Base-by-base conservation (phyloP, 2,888 invertebrate species). In the Diaprepes abbreviatus region DNA sequence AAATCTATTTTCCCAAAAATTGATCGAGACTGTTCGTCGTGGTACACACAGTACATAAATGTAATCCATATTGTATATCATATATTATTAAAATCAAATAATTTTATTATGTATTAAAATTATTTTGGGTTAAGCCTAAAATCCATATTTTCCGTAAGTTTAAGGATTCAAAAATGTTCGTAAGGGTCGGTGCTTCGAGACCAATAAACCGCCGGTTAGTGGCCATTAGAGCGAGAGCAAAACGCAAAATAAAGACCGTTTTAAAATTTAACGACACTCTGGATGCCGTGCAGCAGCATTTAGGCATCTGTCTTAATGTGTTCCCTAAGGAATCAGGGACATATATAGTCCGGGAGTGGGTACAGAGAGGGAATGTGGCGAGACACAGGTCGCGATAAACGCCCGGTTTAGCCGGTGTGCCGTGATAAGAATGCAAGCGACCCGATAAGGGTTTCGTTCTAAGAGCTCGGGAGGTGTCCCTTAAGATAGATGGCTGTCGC, bases 401-500 rank as follows among this genome's bases (percentile, higher is more conserved):
- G 80, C 78, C 76, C 78, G 79, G 79, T 75, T 73, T 74, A 75
- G 73, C 74, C 75, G 75, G 76, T 73, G 70, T 50, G 75, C 78
- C 84, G 83, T 84, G 84, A 84, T 83, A 83, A 81, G 84, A 83
- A 84, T 84, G 79, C 83, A 81, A 83, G 82, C 74, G 78, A 80
- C 79, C 80, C 79, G 82, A 83, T 83, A 83, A 82, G 80, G 78
- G 81, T 78, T 76, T 72, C 76, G 71, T 63, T 73, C 74, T 83
- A 84, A 84, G 82, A 83, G 82, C 79, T 79, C 80, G 81, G 83
- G 83, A 81, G 82, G 82, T 83, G 84, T 83, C 83, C 81, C 83
- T 80, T 78, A 83, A 84, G 84, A 84, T 83, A 83, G 83, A 84
- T 84, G 78, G 80, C 83, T 83, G 83, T 83, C 84, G 82, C 83